Base-by-base conservation (phyloP, 2,113 vertebrate genomes). In the Pedetes capensis region DNA sequence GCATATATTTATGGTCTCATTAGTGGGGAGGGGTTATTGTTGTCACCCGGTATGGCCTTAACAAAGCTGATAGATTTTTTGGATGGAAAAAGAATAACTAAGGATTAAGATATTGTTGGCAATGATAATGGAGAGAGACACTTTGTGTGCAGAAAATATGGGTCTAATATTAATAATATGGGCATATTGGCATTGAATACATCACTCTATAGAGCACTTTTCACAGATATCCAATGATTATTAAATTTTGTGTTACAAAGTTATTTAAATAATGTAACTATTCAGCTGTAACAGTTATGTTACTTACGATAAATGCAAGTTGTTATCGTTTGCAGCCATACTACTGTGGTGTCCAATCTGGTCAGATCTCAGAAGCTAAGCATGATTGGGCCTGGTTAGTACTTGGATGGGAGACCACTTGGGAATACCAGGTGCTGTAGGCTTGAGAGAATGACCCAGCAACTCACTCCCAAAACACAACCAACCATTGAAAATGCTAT, bases 261-360 rank as follows among this genome's bases (percentile, higher is more conserved):
- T 53, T 8, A 79, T 76, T 68, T 74, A 96, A 96, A 66, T 87
- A 53, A 92, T 84, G 69, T 37, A 92, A 90, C 18, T 72, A 22
- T 72, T 79, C 37, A 80, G 27, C 7, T 66, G 5, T 66, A 64
- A 74, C 12, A 82, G 66, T 6, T 42, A 53, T 83, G 47, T 59
- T 39, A 61, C 32, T 20, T 2, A 74, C 20, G 76, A 17, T 29
- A 75, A 39, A 32, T 29, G n/a, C n/a, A n/a, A n/a, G n/a, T n/a
- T n/a, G n/a, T n/a, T n/a, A n/a, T n/a, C n/a, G n/a, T n/a, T n/a
- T n/a, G n/a, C n/a, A n/a, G n/a, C n/a, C n/a, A n/a, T n/a, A n/a
- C n/a, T n/a, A n/a, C n/a, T n/a, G n/a, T n/a, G n/a, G n/a, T n/a
- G n/a, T n/a, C n/a, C n/a, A n/a, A n/a, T n/a, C n/a, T n/a, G n/a